A percentile compares a stretch with the other conserved stretches of the same genome.
Conservation (phyloP, 1,140 invertebrate genomes). For the Oscheius sp. region DNA sequence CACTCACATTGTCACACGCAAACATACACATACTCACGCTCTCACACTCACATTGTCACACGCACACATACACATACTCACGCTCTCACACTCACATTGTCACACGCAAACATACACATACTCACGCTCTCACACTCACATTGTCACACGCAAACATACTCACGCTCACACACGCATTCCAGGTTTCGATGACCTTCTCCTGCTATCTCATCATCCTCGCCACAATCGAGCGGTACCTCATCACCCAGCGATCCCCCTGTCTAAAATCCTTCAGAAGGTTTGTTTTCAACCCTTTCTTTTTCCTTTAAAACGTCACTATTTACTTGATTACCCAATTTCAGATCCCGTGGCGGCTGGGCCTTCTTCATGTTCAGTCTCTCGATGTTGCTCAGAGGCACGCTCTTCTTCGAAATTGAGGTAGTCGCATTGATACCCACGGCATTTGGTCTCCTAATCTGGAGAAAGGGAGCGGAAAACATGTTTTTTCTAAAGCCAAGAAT, state of each 20-base stretch:
- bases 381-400: conserved; percentile 31
- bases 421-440: too few relatives aligned
- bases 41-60: too few relatives aligned
- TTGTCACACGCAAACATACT: too few relatives aligned
- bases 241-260: conserved; percentile 27
- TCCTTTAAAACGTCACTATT: neutral
- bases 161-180: too few relatives aligned
- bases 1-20: too few relatives aligned
- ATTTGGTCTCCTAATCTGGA: neutral
- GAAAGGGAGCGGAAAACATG: neutral
- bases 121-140: too few relatives aligned
- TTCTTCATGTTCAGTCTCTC: conserved; percentile 36
- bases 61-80: too few relatives aligned
- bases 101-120: too few relatives aligned
- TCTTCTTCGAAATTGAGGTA: conserved; percentile 40
- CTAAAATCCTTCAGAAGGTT: conserved; percentile 31
- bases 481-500: neutral
- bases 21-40: too few relatives aligned
- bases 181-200: conserved; percentile 42
- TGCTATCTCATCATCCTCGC: conserved; percentile 43
- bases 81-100: too few relatives aligned
- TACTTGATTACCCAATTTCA: neutral
- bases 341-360: conserved; percentile 2
- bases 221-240: conserved; percentile 42
- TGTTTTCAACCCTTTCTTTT: too few relatives aligned